phyloP scores from a whole-genome alignment of 1,140 invertebrate species.

The Drosophila busckii region DNA sequence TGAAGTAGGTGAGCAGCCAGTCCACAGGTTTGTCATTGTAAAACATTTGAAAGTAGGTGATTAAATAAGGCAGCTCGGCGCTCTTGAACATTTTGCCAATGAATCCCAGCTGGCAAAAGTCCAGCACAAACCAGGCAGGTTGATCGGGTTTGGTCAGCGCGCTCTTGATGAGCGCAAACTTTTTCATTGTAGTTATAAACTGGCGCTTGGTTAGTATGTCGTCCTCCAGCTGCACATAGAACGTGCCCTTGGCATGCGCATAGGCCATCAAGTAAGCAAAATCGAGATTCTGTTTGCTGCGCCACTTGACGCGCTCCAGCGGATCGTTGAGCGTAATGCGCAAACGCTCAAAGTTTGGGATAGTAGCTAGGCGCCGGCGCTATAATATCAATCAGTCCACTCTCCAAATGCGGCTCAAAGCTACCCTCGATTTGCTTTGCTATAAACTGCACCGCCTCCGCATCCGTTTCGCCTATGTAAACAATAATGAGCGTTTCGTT shows the following conservation, averaged over 20 bases:
- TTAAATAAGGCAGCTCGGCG: slow-evolving; percentile 91
- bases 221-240: slow-evolving; percentile 95
- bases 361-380: slow-evolving; percentile 92
- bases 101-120: slow-evolving; percentile 96
- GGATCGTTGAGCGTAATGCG: slow-evolving; percentile 92
- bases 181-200: slow-evolving; percentile 92
- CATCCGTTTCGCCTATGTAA: slow-evolving; percentile 91
- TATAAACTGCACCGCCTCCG: slow-evolving; percentile 85
- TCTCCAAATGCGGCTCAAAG: slow-evolving; percentile 87
- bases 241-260: slow-evolving; percentile 88
- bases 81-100: slow-evolving; percentile 97
- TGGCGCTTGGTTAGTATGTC: slow-evolving; percentile 94
- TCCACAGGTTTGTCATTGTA: slow-evolving; percentile 98
- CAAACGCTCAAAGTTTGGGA: slow-evolving; percentile 89
- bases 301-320: slow-evolving; percentile 92
- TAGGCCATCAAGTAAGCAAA: slow-evolving; percentile 98
- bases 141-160: slow-evolving; percentile 83
- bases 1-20: slow-evolving; percentile 95
- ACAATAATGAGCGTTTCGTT: slow-evolving; percentile 92
- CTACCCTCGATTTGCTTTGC: slow-evolving; percentile 88
- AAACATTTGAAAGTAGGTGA: slow-evolving; percentile 93
- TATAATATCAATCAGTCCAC: slow-evolving; percentile 93
- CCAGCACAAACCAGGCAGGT: slow-evolving; percentile 91
- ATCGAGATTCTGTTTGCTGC: slow-evolving; percentile 98
- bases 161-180: slow-evolving; percentile 90